Base-by-base conservation (phyloP, 2,888 invertebrate genomes). In the Myopa testacea region DNA sequence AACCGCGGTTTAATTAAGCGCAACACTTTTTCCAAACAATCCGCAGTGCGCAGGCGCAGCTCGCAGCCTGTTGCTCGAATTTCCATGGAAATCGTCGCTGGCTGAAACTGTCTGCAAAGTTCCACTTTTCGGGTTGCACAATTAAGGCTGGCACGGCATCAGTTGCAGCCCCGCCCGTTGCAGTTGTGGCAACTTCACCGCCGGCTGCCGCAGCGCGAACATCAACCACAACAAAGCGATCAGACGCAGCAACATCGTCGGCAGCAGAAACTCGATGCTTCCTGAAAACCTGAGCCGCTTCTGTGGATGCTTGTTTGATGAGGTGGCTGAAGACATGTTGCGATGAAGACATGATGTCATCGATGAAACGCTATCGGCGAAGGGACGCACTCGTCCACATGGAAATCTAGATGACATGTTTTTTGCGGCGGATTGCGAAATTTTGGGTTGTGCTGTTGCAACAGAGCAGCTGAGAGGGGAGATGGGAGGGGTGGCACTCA, bases 11-110 rank as follows among this genome's bases (percentile, higher is more conserved):
- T 73, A 73, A 73, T 73, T 73, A 73, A 62, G 26, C 62, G 62
- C 73, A 62, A 45, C 40, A 72, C 62, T 73, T 73, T 69, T 52
- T 65, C 37, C 50, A 65, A 74, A 74, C 65, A 74, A 74, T 74
- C 63, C 63, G 10, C 70, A 7, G 19, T 19, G 45, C 62, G 62
- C 71, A 37, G 34, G 71, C 55, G 71, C 38, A 62, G n/a, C n/a
- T 34, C 55, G 50, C 6, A 40, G 40, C 55, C 40, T 38, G 19
- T 16, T 73, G 74, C 74, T 74, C 63, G 50, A 50, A 52, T 74
- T 65, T 74, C 65, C 52, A 65, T 74, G 65, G 37, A 65, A 63
- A 63, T 50, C 7, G 52, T 26, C 52, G 40, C 70, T 70, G 65
- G 0, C 38, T 37, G 65, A 34, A 34, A 34, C 3, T 60, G 40